Conservation (phyloP, 2,797 vertebrate genomes). For the Coilia nasus region DNA sequence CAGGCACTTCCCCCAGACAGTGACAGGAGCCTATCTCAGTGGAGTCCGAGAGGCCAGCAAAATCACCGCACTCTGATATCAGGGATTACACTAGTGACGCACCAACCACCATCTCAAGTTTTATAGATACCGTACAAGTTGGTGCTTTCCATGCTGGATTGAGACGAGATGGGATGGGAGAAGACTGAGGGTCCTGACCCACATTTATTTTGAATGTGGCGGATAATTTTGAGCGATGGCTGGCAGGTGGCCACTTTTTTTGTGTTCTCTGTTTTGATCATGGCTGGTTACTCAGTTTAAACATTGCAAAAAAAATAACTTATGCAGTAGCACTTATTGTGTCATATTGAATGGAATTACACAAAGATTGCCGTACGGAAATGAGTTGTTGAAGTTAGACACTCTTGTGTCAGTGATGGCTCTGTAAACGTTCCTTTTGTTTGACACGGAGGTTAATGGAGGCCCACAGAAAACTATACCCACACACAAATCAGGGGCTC, state of each 20-base stretch:
- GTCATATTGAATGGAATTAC: background rate
- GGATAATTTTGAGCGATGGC: background rate
- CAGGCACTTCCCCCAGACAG: conserved; percentile 96
- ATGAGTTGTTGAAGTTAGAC: background rate
- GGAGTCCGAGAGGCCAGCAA: conserved; percentile 97
- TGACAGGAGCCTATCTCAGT: conserved; percentile 95
- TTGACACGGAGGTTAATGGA: no score
- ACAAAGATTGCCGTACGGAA: background rate
- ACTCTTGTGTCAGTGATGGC: background rate
- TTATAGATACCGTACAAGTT: background rate
- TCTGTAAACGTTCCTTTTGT: background rate
- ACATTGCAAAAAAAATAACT: background rate
- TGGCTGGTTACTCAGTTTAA: background rate
- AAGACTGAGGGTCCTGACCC: background rate
- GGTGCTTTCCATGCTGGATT: background rate
- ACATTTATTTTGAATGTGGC: background rate
- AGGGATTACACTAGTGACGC: background rate
- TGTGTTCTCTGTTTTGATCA: conserved; percentile 3
- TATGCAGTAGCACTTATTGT: conserved; percentile 3
- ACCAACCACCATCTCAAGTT: background rate
- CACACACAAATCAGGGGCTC: background rate
- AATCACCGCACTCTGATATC: conserved; percentile 83
- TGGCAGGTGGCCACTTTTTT: conserved; percentile 2
- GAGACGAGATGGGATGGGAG: background rate
- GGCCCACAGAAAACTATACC: background rate